Conservation (phyloP, 1,140 invertebrate species). For the Lepeophtheirus salmonis region DNA sequence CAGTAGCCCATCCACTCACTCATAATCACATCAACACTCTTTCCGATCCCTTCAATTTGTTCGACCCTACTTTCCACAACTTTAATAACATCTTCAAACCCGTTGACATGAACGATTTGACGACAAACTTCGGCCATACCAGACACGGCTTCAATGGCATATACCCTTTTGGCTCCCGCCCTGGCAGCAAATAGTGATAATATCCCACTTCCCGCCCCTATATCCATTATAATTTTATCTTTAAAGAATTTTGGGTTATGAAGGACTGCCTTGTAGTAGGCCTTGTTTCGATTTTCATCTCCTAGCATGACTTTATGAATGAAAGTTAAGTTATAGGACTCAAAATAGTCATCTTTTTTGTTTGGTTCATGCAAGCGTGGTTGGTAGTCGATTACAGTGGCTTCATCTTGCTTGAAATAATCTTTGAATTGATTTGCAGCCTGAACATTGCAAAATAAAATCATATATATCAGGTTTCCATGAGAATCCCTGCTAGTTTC, state of each 20-base stretch:
- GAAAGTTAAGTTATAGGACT: no score
- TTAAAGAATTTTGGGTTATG: constrained; percentile 35
- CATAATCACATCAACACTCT: constrained; percentile 81
- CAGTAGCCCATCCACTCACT: constrained; percentile 99
- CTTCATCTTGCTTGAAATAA: no score
- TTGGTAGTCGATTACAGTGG: no score
- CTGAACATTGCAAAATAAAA: no score
- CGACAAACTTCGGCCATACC: constrained; percentile 59
- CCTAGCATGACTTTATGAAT: no score
- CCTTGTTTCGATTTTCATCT: no score
- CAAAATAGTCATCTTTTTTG: no score
- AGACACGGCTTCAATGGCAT: constrained; percentile 75
- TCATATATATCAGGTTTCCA: no score
- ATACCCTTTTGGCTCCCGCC: constrained; percentile 70
- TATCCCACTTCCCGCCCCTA: no score
- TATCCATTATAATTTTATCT: constrained; percentile 33
- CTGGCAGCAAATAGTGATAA: constrained; percentile 86
- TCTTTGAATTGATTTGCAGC: no score
- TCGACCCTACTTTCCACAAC: constrained; percentile 44
- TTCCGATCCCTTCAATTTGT: constrained; percentile 38
- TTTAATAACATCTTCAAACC: constrained; percentile 24
- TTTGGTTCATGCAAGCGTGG: no score
- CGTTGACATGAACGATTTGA: constrained; percentile 44
- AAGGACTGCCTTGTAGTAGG: constrained; percentile 41
- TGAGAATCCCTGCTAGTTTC: no score